A percentile compares a stretch with the other conserved stretches of the same genome.
Evolutionary conservation across 2,797 vertebrate genomes (phyloP).

Genomic region (Hirundo rustica): DNA sequence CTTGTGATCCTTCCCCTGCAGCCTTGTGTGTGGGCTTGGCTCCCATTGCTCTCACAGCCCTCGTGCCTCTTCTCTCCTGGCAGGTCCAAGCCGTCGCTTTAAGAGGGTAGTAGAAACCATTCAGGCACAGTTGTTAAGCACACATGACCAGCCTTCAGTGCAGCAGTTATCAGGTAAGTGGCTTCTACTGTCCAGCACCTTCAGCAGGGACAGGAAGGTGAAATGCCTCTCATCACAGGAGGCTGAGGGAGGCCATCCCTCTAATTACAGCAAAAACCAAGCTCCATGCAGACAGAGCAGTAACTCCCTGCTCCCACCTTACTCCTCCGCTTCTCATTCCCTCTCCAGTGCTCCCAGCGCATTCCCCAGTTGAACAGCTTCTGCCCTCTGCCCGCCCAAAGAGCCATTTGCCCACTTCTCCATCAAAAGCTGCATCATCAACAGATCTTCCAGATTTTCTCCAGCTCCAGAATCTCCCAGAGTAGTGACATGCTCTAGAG

Average conservation of each 20-base stretch:
- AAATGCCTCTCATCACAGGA: conserved; percentile 40
- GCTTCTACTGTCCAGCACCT: conserved; percentile 44
- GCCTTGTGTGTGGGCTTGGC: neutral
- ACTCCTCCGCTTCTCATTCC: conserved; percentile 52
- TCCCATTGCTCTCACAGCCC: neutral
- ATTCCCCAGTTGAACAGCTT: conserved; percentile 42
- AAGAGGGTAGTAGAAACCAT: conserved; percentile 99
- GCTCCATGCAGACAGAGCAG: conserved; percentile 60
- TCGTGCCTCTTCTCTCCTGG: conserved; percentile 27
- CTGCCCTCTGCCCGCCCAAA: conserved; percentile 55
- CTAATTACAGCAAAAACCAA: neutral
- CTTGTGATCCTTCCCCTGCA: neutral
- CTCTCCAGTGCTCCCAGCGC: conserved; percentile 25
- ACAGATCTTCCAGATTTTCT: neutral
- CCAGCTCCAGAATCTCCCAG: neutral
- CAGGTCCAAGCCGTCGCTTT: conserved; percentile 97
- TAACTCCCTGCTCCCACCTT: conserved; percentile 23
- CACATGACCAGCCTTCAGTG: conserved; percentile 94
- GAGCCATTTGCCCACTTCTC: conserved; percentile 70
- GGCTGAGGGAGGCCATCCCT: conserved; percentile 44
- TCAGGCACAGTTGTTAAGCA: conserved; percentile 97
- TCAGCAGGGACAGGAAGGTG: conserved; percentile 51
- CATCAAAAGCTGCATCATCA: conserved; percentile 64
- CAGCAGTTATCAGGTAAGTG: conserved; percentile 97
- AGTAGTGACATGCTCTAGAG: neutral